Evolutionary conservation across 2,797 vertebrate genomes (phyloP).

Genomic region (Molossus alvarezi): DNA sequence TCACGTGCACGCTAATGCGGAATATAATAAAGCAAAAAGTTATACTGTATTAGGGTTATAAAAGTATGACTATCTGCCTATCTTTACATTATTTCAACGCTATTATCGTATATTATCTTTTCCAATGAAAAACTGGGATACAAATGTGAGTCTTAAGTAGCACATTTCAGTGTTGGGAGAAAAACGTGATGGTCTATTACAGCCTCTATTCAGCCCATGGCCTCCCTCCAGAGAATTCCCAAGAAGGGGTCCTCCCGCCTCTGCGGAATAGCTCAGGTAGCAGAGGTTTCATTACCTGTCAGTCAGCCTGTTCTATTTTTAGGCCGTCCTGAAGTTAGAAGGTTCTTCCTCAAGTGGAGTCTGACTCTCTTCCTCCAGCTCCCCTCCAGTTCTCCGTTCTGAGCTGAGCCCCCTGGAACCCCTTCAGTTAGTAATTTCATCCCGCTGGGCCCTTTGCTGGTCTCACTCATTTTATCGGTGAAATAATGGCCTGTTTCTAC

Average conservation of each 20-base stretch:
- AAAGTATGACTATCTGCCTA: conserved; percentile 15
- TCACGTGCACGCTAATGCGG: neutral
- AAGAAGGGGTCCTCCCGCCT: neutral
- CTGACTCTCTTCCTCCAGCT: neutral
- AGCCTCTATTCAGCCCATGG: neutral
- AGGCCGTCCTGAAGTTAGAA: conserved; percentile 44
- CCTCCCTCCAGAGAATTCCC: neutral
- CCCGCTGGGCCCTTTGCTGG: neutral
- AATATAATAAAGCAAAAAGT: conserved; percentile 30
- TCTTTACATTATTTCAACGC: neutral
- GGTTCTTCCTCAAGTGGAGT: neutral
- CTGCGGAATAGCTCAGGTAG: conserved; percentile 4
- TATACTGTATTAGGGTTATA: neutral
- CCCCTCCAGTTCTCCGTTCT: neutral
- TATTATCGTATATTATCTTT: conserved; percentile 20
- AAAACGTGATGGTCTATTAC: neutral
- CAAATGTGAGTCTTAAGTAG: neutral
- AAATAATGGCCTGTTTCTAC: neutral
- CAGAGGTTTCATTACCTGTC: neutral
- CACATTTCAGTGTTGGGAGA: neutral
- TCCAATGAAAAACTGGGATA: neutral
- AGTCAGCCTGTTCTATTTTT: conserved; percentile 38
- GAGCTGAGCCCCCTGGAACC: neutral
- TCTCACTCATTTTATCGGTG: neutral
- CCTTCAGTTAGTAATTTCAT: neutral